Conservation (phyloP, 2,888 invertebrate species). For the Andrena fulva region DNA sequence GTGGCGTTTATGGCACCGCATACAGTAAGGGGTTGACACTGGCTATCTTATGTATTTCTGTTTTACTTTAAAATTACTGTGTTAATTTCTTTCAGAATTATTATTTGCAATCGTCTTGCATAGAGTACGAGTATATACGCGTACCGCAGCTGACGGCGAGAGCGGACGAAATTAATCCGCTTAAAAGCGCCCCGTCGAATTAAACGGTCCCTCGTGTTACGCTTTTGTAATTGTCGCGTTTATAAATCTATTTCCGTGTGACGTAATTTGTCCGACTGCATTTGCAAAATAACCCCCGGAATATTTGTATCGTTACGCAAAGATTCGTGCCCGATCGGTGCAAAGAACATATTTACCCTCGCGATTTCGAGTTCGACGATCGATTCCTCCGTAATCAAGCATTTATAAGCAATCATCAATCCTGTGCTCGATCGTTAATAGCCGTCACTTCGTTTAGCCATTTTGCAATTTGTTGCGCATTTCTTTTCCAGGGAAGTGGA, state of each 20-base stretch:
- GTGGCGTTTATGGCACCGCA: no score
- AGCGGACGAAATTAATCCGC: slow-evolving; percentile 44
- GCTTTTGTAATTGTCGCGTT: slow-evolving; percentile 41
- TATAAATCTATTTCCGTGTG: slow-evolving; percentile 34
- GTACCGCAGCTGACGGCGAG: neutral
- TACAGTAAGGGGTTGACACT: no score
- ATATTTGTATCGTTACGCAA: neutral
- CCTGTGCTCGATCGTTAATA: neutral
- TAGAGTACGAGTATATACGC: slow-evolving; percentile 9
- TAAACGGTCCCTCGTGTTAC: slow-evolving; percentile 27
- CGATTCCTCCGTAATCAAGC: neutral
- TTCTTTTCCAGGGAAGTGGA: slow-evolving; percentile 63
- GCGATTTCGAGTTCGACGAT: neutral
- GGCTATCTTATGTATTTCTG: neutral
- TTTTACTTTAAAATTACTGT: neutral
- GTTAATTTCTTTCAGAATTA: neutral
- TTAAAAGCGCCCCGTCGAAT: slow-evolving; percentile 34
- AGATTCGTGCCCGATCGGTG: neutral
- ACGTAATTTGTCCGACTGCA: slow-evolving; percentile 15
- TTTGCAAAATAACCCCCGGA: neutral
- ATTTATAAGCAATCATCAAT: neutral
- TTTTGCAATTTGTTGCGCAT: slow-evolving; percentile 29
- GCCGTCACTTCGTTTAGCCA: neutral
- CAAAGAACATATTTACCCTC: neutral
- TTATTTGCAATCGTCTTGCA: slow-evolving; percentile 2